Evolutionary conservation across 2,113 vertebrate species (phyloP), one percentile per base, ranked within the genome.

Genomic region (Hiodon tergisus): DNA sequence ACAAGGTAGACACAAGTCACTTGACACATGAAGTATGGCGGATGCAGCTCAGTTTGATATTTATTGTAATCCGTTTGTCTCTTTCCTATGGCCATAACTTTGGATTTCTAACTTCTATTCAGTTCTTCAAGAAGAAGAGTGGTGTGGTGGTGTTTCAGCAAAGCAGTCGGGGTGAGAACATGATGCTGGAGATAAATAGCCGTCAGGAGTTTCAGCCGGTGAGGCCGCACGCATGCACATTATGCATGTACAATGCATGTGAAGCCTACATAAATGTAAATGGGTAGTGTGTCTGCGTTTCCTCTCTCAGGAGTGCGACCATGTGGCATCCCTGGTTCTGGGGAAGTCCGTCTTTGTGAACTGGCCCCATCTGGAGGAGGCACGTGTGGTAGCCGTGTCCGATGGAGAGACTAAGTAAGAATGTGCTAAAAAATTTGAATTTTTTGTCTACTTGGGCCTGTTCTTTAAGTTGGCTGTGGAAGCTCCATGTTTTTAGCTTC

Each of bases 361-460:
- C 84, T 99, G 97, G 97, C 97, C 97, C 55, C 96, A 98, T 84
- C 91, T 99, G 75, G 96, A 98, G 88, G 97, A 99, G 90, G 96
- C 97, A 71, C 92, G 96, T 73, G 90, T 96, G 80, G 85, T 98
- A 69, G 94, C 93, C 9, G 90, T 98, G 78, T 96, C 94, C n/a
- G 96, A 99, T 74, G 95, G 95, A 76, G 93, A 97, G 74, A 93
- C 90, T 2, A 98, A 93, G 97, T 97, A 91, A 90, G 94, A 71
- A 46, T 6, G 4, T 2, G 0, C 31, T 81, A 1, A 1, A 5
- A 52, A 4, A 50, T 31, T 31, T 31, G 0, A 31, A 31, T 31
- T 31, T 31, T 31, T 31, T 31, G 31, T 31, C 31, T 31, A 31
- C 31, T 31, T 2, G 31, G 31, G 31, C 31, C 31, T 31, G 31